Evolutionary conservation across 2,797 vertebrate species (phyloP), one percentile per base, ranked within the genome.

Genomic region (Acropternis orthonyx): DNA sequence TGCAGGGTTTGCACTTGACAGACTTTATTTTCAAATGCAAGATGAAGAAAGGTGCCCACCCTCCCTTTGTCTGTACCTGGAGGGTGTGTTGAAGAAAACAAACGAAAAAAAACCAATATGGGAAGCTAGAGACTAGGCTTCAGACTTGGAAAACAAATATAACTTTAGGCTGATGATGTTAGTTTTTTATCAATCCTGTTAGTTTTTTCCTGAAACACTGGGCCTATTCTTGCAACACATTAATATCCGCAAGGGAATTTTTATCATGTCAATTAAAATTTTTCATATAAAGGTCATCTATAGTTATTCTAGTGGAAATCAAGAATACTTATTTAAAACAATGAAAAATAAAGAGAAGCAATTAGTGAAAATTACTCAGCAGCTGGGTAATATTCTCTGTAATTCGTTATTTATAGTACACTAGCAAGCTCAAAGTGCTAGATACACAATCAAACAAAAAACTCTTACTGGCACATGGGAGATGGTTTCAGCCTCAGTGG

Each of bases 221-320:
- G 7, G 19, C 43, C 34, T 85, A 28, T 23, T 59, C 34, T 74
- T 83, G 73, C 51, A 88, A 52, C 4, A 7, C 13, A 13, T 74
- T 82, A 28, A 88, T 85, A 73, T 81, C 27, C 26, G 36, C 0
- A 0, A 61, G 14, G n/a, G 30, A 79, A 56, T 36, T 76, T 86
- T 93, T 85, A 46, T 73, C 49, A 52, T 24, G 18, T 76, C 32
- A 51, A 65, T 66, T 78, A 32, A 76, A 92, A 80, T 48, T 52
- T 89, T 11, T 65, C 43, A 14, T 28, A 6, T 62, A 56, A 89
- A 82, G 22, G 9, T 69, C 2, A 69, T 81, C 43, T 88, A 2
- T 61, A 88, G 37, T 80, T 93, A 83, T 93, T 89, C 24, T 58
- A 77, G 26, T 39, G 62, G 32, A 85, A 96, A 86, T 89, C 34